Base-by-base conservation (phyloP, 2,797 vertebrate species). In the Lepus oiostolus region DNA sequence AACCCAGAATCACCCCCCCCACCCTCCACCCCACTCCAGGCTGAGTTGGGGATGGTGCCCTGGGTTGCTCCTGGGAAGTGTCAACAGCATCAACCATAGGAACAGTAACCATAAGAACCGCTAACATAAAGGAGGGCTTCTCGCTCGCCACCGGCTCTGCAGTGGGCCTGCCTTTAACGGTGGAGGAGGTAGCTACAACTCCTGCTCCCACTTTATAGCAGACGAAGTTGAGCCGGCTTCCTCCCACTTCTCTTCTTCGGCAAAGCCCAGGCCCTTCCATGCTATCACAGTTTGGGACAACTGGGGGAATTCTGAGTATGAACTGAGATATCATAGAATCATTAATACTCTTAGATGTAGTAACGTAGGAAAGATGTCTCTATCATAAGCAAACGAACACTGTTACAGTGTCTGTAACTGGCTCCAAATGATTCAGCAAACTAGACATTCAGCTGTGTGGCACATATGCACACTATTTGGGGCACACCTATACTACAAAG, bases 211-310 rank as follows among this genome's bases (percentile, higher is more conserved):
- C 82, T 90, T 95, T 62, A 85, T 71, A 67, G 76, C 76, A 38
- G 54, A 28, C 35, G 60, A 94, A 94, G 90, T n/a, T 74, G 90
- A 95, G 62, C 52, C 74, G 81, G 52, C 70, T 85, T 94, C 63
- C 32, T 72, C 7, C 52, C 28, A 32, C 42, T 87, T 81, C 42
- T 82, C 21, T 88, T 91, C 76, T 11, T 89, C 16, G 58, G 50
- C 8, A 68, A 32, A 94, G 17, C 58, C 24, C 50, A 7, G 38
- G 26, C 71, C 32, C 65, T 95, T 86, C 47, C 16, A 54, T 50
- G 54, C 17, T 83, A 1, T 63, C 90, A 84, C 38, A 82, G 68
- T 80, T 82, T n/a, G 28, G 13, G 47, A 93, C 58, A 88, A 75
- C 52, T 85, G 28, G 68, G 62, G 58, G 88, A 70, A 83, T 13